A percentile compares a stretch with the other conserved stretches of the same genome.
Evolutionary conservation across 2,113 vertebrate species (phyloP).

Genomic region (human): DNA sequence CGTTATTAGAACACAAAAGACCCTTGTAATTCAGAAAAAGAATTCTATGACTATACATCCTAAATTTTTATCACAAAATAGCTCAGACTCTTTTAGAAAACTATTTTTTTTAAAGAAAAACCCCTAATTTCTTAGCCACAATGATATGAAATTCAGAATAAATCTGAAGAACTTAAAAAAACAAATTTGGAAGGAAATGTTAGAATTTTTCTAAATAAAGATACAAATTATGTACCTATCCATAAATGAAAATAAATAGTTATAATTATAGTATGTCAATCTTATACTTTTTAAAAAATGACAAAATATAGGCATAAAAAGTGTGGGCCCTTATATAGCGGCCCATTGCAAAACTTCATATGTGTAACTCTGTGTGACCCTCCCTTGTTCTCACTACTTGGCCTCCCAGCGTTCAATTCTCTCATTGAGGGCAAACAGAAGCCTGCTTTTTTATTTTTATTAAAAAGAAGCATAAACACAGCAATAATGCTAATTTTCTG

Average conservation of each 20-base stretch:
- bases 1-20: background rate
- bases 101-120: background rate
- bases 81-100: background rate
- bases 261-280: background rate
- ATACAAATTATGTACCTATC: background rate
- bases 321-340: no score
- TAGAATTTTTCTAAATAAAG: background rate
- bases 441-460: background rate
- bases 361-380: background rate
- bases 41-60: background rate
- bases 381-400: background rate
- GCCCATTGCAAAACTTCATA: background rate
- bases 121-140: background rate
- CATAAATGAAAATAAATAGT: background rate
- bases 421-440: no score
- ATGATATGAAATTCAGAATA: background rate
- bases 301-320: background rate
- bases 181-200: background rate
- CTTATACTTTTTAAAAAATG: background rate
- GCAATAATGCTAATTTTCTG: background rate
- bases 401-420: background rate
- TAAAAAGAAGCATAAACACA: background rate
- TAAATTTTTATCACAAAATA: background rate
- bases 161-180: background rate
- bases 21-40: background rate